A percentile compares a stretch with the other conserved stretches of the same genome.
Conservation (phyloP, 2,888 invertebrate species). For the Hedya salicella region DNA sequence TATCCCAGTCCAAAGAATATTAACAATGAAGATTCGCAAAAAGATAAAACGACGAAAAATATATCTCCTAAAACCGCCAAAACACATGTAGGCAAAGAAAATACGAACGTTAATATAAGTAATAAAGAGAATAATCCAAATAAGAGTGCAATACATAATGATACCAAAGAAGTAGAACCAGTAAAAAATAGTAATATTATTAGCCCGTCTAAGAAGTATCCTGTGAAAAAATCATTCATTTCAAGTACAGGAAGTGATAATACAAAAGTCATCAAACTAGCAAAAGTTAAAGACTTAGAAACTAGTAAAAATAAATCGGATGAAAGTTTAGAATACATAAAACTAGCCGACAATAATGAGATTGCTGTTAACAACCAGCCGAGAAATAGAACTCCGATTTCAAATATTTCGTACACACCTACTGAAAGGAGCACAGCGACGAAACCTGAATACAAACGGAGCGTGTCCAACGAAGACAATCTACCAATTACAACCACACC, state of each 20-base stretch:
- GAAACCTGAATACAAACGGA: slow-evolving; percentile 70
- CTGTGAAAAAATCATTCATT: slow-evolving; percentile 74
- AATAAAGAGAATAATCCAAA: slow-evolving; percentile 68
- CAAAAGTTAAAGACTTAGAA: slow-evolving; percentile 79
- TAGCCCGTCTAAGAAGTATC: slow-evolving; percentile 82
- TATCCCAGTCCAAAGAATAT: slow-evolving; percentile 67
- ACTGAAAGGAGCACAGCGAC: slow-evolving; percentile 68
- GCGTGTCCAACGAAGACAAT: slow-evolving; percentile 73
- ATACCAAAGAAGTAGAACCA: slow-evolving; percentile 76
- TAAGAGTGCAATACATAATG: slow-evolving; percentile 77
- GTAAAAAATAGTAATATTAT: slow-evolving; percentile 74
- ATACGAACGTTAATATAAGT: slow-evolving; percentile 61
- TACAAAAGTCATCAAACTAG: slow-evolving; percentile 75
- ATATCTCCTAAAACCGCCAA: slow-evolving; percentile 53
- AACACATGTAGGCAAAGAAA: slow-evolving; percentile 60
- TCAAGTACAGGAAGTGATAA: slow-evolving; percentile 72
- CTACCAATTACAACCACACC: slow-evolving; percentile 69
- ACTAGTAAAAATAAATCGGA: slow-evolving; percentile 75
- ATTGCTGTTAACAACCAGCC: slow-evolving; percentile 81
- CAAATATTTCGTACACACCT: slow-evolving; percentile 74
- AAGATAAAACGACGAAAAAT: slow-evolving; percentile 59
- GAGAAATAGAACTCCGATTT: slow-evolving; percentile 78
- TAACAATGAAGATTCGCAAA: slow-evolving; percentile 62
- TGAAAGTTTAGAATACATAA: slow-evolving; percentile 78
- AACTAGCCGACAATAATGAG: slow-evolving; percentile 76